These are phyloP conservation scores for Drosophila ochracea DNA, from an alignment of 2,888 invertebrate species.

Conservation along the genomic window DNA sequence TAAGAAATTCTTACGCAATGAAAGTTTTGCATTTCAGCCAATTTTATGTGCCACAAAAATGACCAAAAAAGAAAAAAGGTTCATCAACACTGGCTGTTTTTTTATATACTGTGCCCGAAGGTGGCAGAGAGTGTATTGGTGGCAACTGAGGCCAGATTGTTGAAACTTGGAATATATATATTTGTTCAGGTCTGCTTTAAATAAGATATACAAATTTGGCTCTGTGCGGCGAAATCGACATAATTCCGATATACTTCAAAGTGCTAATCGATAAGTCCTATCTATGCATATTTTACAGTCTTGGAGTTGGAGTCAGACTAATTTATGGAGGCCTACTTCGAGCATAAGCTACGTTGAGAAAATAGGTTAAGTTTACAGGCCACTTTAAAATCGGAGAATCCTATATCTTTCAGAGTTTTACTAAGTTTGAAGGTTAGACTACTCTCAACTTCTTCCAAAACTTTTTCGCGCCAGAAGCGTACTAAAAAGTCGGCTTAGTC, in stretches of 20 bases:
- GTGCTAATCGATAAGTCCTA: not conserved
- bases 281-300: not conserved
- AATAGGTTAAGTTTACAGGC: not conserved
- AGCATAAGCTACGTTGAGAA: not conserved
- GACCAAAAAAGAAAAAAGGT: constrained; percentile 20
- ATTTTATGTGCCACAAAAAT: constrained; percentile 40
- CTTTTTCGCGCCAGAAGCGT: not conserved
- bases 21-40: constrained; percentile 50
- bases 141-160: not conserved
- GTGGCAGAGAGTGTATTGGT: not conserved
- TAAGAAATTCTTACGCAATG: constrained; percentile 37
- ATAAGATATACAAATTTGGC: not conserved
- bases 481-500: not conserved
- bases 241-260: not conserved
- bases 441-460: not conserved
- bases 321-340: not conserved
- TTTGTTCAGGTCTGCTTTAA: not conserved
- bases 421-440: not conserved
- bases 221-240: not conserved
- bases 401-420: not conserved
- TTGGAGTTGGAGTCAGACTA: fast-evolving
- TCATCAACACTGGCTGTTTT: constrained; percentile 12
- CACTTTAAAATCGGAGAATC: not conserved
- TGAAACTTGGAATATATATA: not conserved
- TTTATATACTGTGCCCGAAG: constrained; percentile 5